phyloP scores from a whole-genome alignment of 2,113 vertebrate species.

The Spilogale gracilis region DNA sequence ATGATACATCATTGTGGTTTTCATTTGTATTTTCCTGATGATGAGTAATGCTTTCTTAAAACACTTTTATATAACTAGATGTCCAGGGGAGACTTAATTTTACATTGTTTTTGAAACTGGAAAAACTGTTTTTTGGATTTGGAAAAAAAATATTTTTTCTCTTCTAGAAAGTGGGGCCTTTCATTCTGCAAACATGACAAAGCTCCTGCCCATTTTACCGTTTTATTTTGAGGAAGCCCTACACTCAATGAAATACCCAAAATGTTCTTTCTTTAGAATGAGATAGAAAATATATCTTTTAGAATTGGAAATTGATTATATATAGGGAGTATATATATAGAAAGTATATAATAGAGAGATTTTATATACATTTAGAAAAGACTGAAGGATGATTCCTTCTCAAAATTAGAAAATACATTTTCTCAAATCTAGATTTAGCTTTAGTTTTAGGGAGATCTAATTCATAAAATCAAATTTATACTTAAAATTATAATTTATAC shows the following conservation, averaged over 20 bases:
- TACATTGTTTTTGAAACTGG: not conserved
- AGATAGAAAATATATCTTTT: not conserved
- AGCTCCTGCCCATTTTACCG: not conserved
- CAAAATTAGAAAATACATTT: not conserved
- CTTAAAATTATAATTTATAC: not conserved
- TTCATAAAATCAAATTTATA: not conserved
- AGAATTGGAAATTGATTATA: not conserved
- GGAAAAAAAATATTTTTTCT: not conserved
- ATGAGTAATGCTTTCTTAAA: not conserved
- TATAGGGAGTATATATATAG: not conserved
- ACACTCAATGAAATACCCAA: not conserved
- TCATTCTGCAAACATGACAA: not conserved
- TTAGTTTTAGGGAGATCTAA: not conserved
- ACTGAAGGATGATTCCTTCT: not conserved
- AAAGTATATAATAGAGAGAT: not conserved
- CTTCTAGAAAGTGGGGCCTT: not conserved
- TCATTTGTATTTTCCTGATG: not conserved
- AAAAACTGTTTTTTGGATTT: not conserved
- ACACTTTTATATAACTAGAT: not conserved
- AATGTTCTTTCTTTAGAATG: not conserved
- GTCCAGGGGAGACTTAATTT: not conserved
- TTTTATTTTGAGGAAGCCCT: not conserved
- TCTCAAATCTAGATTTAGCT: slow-evolving; percentile 20
- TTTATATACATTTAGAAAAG: not conserved
- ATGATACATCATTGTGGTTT: not conserved